Evolutionary conservation across 2,113 vertebrate genomes (phyloP), one percentile per base, ranked within the genome.

Genomic region (Amblyopsis rosae): DNA sequence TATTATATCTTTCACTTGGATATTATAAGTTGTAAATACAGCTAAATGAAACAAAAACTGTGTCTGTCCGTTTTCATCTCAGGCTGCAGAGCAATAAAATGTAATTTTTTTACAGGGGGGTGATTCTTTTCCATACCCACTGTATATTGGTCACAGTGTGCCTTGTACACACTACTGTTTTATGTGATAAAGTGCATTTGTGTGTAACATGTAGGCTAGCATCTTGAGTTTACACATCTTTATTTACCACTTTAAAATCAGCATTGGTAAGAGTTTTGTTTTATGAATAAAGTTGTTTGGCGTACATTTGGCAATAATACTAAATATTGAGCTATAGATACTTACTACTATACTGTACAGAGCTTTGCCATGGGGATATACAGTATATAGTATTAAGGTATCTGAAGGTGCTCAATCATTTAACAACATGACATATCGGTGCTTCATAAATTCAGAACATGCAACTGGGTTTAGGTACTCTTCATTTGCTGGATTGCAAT

Each of bases 241-340:
- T 11, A 63, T 51, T 53, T n/a, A 51, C 33, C 72, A 45, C 33
- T 70, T 82, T 74, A 66, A 82, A 74, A 67, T 82, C 77, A 72
- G 77, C 65, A 56, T 67, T 32, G 65, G 33, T 65, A 35, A 67
- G 65, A 56, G 72, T 75, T 79, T 46, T 59, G 49, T 72, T 76
- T 17, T 35, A 69, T 33, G 12, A 15, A 70, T 77, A 62, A 48
- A 67, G 65, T 50, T 12, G 56, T 73, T 55, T 55, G 17, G 9
- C 48, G 65, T 63, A 71, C 57, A 86, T 79, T 73, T 82, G 81
- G 86, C 84, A 90, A 89, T 88, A 88, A 88, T 77, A 78, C 67
- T 16, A 65, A 51, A 71, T 59, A 3, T 63, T 69, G 68, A 79
- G 75, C 57, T 32, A 12, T 62, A 45, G 47, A 78, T 26, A 81